Percentiles rank a stretch among this genome's conserved stretches.
These are phyloP conservation scores for Pipistrellus nathusii DNA, from an alignment of 2,797 vertebrate genomes.

Conservation along the genomic window DNA sequence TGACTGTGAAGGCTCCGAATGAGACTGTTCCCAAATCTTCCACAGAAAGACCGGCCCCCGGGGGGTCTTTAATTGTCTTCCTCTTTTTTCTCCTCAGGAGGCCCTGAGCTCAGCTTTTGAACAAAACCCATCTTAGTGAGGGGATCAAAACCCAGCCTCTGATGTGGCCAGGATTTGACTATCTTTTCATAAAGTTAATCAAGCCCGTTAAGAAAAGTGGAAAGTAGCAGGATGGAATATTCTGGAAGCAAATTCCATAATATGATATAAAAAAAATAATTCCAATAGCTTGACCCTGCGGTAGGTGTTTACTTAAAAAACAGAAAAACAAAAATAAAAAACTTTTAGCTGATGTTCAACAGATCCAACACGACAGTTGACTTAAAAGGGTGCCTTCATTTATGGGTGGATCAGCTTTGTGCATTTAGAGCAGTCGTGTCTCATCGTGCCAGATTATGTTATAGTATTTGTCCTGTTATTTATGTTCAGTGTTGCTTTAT, in stretches of 20 bases:
- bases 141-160: slow-evolving; percentile 71
- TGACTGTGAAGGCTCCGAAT: slow-evolving; percentile 64
- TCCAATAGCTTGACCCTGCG: not conserved
- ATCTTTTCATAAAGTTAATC: slow-evolving; percentile 71
- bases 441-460: not conserved
- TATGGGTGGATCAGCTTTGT: not conserved
- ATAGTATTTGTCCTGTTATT: not conserved
- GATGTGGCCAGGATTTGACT: slow-evolving; percentile 52
- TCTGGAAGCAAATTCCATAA: slow-evolving; percentile 33
- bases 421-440: not conserved
- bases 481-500: not conserved
- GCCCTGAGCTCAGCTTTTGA: slow-evolving; percentile 46
- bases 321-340: not conserved
- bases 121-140: slow-evolving; percentile 77
- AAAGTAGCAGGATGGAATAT: slow-evolving; percentile 59
- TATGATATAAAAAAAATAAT: not conserved
- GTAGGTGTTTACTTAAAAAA: not conserved
- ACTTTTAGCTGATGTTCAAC: not conserved
- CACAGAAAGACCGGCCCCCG: slow-evolving; percentile 67
- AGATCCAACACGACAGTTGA: not conserved
- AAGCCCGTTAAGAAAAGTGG: slow-evolving; percentile 61
- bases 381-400: not conserved
- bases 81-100: slow-evolving; percentile 72
- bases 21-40: slow-evolving; percentile 68
- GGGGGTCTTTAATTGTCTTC: slow-evolving; percentile 73